These are phyloP conservation scores for Eurytoma californica DNA, from an alignment of 2,888 invertebrate genomes.

Conservation along the genomic window DNA sequence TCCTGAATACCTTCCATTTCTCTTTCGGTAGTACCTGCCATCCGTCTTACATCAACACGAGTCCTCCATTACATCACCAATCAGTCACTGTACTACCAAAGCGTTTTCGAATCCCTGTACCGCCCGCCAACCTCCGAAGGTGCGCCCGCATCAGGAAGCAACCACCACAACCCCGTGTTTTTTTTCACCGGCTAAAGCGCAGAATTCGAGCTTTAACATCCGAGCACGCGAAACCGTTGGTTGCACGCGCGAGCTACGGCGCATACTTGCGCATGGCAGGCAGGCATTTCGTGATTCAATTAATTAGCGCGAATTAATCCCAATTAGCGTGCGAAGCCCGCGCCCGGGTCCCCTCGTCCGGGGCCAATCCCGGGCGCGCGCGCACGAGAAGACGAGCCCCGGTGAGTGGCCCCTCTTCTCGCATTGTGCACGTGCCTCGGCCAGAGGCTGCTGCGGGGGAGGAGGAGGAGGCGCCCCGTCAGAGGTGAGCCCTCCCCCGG, in stretches of 20 bases:
- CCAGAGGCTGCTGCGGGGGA: not conserved
- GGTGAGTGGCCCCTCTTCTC: slow-evolving; percentile 20
- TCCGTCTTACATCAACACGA: no score
- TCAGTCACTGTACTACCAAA: no score
- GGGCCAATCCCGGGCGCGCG: not conserved
- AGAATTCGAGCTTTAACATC: not conserved
- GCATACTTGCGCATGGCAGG: slow-evolving; percentile 53
- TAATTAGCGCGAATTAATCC: slow-evolving; percentile 71
- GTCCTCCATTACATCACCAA: no score
- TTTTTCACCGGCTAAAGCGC: no score
- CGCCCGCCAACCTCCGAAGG: no score
- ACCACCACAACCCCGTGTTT: not conserved
- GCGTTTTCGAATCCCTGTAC: not conserved
- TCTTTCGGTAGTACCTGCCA: no score
- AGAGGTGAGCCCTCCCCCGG: slow-evolving; percentile 14
- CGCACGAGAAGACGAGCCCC: not conserved
- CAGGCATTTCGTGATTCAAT: slow-evolving; percentile 67
- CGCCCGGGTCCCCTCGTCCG: slow-evolving; percentile 5
- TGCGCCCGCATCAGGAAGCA: not conserved
- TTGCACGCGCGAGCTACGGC: not conserved
- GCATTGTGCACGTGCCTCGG: slow-evolving; percentile 3
- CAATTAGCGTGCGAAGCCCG: slow-evolving; percentile 65
- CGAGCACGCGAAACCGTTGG: not conserved
- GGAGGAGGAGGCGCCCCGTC: not conserved
- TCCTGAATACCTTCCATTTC: no score